Evolutionary conservation across 1,140 invertebrate species (phyloP).

Genomic region (Amyelois transitella): DNA sequence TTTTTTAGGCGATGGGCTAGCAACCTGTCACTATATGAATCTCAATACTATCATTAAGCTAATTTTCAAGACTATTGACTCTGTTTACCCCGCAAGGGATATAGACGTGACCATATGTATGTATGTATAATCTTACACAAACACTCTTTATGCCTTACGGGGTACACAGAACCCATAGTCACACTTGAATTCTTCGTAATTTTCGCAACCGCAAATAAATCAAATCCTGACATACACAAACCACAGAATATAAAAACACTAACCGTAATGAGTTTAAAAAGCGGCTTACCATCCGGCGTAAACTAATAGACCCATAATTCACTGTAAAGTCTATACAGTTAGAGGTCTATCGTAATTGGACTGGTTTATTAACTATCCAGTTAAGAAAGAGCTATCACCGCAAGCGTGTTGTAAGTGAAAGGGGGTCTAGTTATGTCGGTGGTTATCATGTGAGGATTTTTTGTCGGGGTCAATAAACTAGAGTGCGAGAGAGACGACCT

Average conservation of each 20-base stretch:
- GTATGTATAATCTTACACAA: too few relatives aligned
- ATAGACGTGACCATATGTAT: too few relatives aligned
- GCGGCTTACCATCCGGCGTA: not conserved
- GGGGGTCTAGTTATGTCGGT: not conserved
- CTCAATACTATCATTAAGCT: too few relatives aligned
- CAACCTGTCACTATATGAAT: too few relatives aligned
- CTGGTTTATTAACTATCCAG: not conserved
- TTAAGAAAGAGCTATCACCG: not conserved
- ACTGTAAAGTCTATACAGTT: not conserved
- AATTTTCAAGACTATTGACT: too few relatives aligned
- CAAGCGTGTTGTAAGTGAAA: not conserved
- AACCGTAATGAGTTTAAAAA: constrained; percentile 1
- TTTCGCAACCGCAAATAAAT: too few relatives aligned
- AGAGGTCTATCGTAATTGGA: not conserved
- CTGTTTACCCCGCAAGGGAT: too few relatives aligned
- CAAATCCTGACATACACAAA: not conserved
- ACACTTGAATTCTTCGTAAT: too few relatives aligned
- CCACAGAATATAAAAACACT: not conserved
- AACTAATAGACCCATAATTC: not conserved
- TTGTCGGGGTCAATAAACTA: constrained; percentile 7
- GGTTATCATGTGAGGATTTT: not conserved
- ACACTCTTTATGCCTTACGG: too few relatives aligned
- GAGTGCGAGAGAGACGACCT: constrained; percentile 5
- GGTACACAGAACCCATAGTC: too few relatives aligned
- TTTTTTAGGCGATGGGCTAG: too few relatives aligned